Evolutionary conservation across 2,797 vertebrate species (phyloP), one percentile per base, ranked within the genome.

Genomic region (Sylvia borin): DNA sequence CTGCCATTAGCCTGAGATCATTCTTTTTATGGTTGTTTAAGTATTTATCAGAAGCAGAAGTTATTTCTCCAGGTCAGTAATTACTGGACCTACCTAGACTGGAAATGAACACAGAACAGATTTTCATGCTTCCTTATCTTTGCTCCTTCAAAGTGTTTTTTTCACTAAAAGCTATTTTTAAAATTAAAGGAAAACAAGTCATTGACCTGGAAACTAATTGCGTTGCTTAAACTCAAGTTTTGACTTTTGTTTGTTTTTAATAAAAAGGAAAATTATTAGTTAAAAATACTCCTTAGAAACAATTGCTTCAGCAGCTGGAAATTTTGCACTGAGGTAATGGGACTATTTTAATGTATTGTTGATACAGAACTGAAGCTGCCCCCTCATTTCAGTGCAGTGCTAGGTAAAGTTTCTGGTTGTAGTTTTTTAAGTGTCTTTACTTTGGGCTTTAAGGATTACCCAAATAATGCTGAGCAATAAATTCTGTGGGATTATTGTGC

Each of bases 11-110:
- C 38, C 84, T 20, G 71, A 92, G 55, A 27, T 68, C 4, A 2
- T 71, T 82, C 45, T 87, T 45, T 54, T 71, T 32, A 9, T 31
- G 48, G 29, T 75, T 91, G 76, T 91, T 93, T 89, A 91, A 85
- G 50, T 86, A 26, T 92, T 97, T 92, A 93, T 72, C 85, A 89
- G 84, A 54, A 91, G 61, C 81, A 93, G 70, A 86, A 94, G 71
- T 94, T 88, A 11, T 13, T 95, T 92, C 77, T 95, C 62, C 67
- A 50, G 71, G 90, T 95, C 85, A 91, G 54, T 90, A 92, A 73
- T 73, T 90, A 73, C 74, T 66, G 53, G 70, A 71, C 67, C 48
- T 83, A 10, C 72, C 48, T 57, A 79, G 55, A n/a, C 53, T 83
- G 78, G 92, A 74, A 70, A 36, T 2, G 15, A 80, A 75, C 72